phyloP scores from a whole-genome alignment of 2,113 vertebrate species.

The Lasiurus cinereus region DNA sequence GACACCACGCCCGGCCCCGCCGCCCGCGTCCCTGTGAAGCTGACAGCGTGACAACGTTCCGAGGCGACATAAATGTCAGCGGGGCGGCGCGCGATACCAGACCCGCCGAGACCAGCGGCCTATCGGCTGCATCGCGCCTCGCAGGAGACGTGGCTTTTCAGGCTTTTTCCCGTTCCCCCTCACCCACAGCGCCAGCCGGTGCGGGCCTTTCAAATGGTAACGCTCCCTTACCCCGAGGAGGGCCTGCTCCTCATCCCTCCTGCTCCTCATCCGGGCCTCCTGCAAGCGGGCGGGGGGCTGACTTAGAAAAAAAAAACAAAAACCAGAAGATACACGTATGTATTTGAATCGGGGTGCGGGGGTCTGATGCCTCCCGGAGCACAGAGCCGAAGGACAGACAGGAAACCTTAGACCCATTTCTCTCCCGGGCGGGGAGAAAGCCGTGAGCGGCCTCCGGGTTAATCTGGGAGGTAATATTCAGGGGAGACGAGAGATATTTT shows the following conservation, averaged over 20 bases:
- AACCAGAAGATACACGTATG: slow-evolving; percentile 81
- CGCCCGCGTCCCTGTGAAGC: slow-evolving; percentile 63
- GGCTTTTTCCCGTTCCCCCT: slow-evolving; percentile 75
- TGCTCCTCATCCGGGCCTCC: slow-evolving; percentile 50
- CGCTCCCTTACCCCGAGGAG: slow-evolving; percentile 87
- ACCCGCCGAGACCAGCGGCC: slow-evolving; percentile 91
- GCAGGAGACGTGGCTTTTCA: slow-evolving; percentile 91
- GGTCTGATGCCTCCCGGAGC: slow-evolving; percentile 53
- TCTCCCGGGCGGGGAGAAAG: slow-evolving; percentile 57
- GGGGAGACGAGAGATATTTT: slow-evolving; percentile 91
- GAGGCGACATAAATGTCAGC: slow-evolving; percentile 98
- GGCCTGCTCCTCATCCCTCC: no score
- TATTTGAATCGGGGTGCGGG: slow-evolving; percentile 85
- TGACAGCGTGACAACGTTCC: slow-evolving; percentile 83
- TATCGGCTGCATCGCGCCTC: slow-evolving; percentile 88
- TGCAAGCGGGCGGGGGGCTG: slow-evolving; percentile 72
- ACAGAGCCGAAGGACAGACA: background rate
- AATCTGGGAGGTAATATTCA: slow-evolving; percentile 90
- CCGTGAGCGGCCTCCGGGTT: slow-evolving; percentile 86
- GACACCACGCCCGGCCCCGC: slow-evolving; percentile 64
- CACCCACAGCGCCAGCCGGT: slow-evolving; percentile 89
- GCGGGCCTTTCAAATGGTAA: slow-evolving; percentile 91
- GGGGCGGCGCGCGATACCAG: slow-evolving; percentile 91
- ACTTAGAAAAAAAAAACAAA: slow-evolving; percentile 50
- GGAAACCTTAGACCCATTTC: slow-evolving; percentile 48